A percentile compares a stretch with the other conserved stretches of the same genome.
These are phyloP conservation scores for Conus ventricosus DNA, from an alignment of 1,140 invertebrate genomes.

Conservation along the genomic window DNA sequence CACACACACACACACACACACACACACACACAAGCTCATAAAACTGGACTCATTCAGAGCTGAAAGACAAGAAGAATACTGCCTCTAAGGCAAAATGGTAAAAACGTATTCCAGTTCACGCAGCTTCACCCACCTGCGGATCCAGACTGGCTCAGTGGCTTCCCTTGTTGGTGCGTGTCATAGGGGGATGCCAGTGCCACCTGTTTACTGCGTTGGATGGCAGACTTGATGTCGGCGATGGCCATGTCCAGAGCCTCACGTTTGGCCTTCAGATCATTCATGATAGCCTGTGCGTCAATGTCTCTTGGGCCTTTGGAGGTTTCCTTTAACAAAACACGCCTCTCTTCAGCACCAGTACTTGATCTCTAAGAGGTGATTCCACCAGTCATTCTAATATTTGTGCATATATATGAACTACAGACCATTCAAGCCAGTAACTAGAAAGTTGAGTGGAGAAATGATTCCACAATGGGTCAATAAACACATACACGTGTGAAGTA, in stretches of 20 bases:
- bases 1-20: no score
- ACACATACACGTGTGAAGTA: no score
- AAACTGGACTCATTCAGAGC: no score
- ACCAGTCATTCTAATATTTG: not conserved
- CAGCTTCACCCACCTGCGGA: slow-evolving; percentile 66
- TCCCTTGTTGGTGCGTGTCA: slow-evolving; percentile 45
- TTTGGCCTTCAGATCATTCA: slow-evolving; percentile 69
- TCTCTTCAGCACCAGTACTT: no score
- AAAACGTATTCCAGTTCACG: no score
- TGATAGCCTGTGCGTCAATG: slow-evolving; percentile 70
- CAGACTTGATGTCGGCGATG: slow-evolving; percentile 87
- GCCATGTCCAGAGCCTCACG: slow-evolving; percentile 82
- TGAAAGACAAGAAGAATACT: no score
- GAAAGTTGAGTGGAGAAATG: no score
- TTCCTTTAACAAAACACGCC: not conserved
- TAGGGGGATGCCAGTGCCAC: slow-evolving; percentile 66
- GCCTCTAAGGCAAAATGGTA: no score
- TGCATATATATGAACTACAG: not conserved
- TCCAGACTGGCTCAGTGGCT: slow-evolving; percentile 73
- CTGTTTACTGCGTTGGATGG: slow-evolving; percentile 84
- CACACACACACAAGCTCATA: no score
- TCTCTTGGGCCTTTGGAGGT: slow-evolving; percentile 44
- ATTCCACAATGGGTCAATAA: no score
- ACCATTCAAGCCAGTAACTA: no score
- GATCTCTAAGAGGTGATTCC: no score